Evolutionary conservation across 1,140 invertebrate species (phyloP).

Genomic region (Drosophila pruinosa): DNA sequence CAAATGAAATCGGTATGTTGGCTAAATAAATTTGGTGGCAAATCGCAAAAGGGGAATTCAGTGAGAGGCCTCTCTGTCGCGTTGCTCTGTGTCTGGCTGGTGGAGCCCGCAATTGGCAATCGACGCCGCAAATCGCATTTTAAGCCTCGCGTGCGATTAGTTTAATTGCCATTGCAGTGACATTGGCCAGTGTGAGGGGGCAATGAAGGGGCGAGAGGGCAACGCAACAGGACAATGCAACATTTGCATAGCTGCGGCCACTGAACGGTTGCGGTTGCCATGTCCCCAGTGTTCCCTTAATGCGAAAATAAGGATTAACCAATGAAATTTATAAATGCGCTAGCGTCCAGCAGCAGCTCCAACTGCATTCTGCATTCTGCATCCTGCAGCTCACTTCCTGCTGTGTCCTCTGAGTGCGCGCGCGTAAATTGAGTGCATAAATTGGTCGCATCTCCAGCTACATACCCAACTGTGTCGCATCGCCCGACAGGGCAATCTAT

Average conservation of each 20-base stretch:
- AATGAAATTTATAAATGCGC: constrained; percentile 82
- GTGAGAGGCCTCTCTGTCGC: not conserved
- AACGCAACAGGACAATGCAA: constrained; percentile 68
- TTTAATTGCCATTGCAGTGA: constrained; percentile 73
- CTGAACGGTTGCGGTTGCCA: constrained; percentile 15
- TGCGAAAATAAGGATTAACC: constrained; percentile 82
- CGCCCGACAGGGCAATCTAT: constrained; percentile 72
- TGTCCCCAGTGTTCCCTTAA: constrained; percentile 53
- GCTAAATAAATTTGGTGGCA: constrained; percentile 69
- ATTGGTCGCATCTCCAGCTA: constrained; percentile 55
- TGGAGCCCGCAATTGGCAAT: constrained; percentile 64
- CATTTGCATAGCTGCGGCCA: constrained; percentile 62
- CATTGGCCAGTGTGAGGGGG: not conserved
- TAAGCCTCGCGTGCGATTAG: constrained; percentile 82
- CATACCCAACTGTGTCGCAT: not conserved
- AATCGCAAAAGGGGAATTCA: constrained; percentile 43
- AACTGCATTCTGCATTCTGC: constrained; percentile 12
- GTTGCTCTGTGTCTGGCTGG: not conserved
- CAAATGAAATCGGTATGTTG: constrained; percentile 32
- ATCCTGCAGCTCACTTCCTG: not conserved
- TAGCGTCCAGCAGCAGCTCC: not conserved
- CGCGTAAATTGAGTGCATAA: constrained; percentile 81
- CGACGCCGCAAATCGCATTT: constrained; percentile 80
- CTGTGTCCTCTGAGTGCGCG: constrained; percentile 17
- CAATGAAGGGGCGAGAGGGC: not conserved